phyloP scores from a whole-genome alignment of 2,797 vertebrate species.

The Poecilia gillii region DNA sequence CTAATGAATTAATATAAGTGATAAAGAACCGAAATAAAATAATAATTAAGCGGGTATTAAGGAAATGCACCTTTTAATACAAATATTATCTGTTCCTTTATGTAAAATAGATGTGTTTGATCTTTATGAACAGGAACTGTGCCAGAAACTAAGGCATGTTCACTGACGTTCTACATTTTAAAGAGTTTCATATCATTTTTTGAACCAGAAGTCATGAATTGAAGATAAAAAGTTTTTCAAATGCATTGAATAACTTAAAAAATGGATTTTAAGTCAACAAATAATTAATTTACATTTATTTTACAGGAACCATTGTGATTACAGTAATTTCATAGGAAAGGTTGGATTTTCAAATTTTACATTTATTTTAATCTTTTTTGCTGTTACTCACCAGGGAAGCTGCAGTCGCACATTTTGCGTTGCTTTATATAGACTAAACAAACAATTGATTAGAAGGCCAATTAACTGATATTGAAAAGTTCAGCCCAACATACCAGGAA shows the following conservation, averaged over 20 bases:
- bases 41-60: not conserved
- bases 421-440: not conserved
- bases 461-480: slow-evolving; percentile 9
- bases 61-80: not conserved
- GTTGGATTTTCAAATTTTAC: not conserved
- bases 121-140: not conserved
- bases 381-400: not conserved
- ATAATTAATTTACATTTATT: not conserved
- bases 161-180: not conserved
- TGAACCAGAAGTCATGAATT: not conserved
- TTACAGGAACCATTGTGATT: not conserved
- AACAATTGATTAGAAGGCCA: not conserved
- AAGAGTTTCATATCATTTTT: not conserved
- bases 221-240: not conserved
- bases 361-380: not conserved
- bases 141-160: not conserved
- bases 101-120: not conserved
- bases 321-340: not conserved
- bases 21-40: not conserved
- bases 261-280: not conserved
- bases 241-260: not conserved
- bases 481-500: not conserved
- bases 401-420: not conserved
- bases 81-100: not conserved
- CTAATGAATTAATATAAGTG: not conserved